Base-by-base conservation (phyloP, 2,113 vertebrate species). In the Bombycilla garrulus region DNA sequence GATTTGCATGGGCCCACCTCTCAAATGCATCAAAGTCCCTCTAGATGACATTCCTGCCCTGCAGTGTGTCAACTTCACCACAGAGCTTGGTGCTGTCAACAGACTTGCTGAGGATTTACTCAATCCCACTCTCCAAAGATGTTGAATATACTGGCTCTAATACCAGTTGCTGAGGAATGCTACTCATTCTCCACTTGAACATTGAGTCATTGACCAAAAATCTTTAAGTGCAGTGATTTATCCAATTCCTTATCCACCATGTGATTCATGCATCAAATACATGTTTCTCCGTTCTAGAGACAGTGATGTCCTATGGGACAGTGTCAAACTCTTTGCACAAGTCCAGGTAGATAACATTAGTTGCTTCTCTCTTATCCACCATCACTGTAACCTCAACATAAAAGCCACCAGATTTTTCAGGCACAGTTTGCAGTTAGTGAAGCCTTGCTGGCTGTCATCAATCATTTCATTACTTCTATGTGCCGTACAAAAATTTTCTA, bases 11-110 rank as follows among this genome's bases (percentile, higher is more conserved):
- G 36, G 10, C 15, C 6, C 8, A n/a, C 11, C 12, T 38, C 23
- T 66, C 45, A 73, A 38, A 11, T 0, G 0, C 7, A 28, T 21
- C 44, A 38, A 33, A 25, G 15, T 38, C 19, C 23, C 23, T 38
- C 67, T 81, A 36, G 44, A 38, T 38, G 36, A 36, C 15, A 44
- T 51, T 22, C 19, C 36, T n/a, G 6, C 9, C 33, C 38, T 38
- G 10, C 38, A 38, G 5, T 42, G 5, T 23, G 33, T 58, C 36
- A 20, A 4, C 36, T 2, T 2, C 20, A 38, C 28, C 13, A 17
- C 51, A n/a, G 7, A 45, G 13, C 18, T 81, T 50, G 33, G 23
- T 45, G 33, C 25, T 67, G 38, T 21, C 28, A 51, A 11, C 22
- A 66, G 29, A 29, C 51, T 45, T 51, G 19, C 15, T 66, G 22